Conservation (phyloP, 35 echinoderm and acorn worm species). For the Eucidaris tribuloides region DNA sequence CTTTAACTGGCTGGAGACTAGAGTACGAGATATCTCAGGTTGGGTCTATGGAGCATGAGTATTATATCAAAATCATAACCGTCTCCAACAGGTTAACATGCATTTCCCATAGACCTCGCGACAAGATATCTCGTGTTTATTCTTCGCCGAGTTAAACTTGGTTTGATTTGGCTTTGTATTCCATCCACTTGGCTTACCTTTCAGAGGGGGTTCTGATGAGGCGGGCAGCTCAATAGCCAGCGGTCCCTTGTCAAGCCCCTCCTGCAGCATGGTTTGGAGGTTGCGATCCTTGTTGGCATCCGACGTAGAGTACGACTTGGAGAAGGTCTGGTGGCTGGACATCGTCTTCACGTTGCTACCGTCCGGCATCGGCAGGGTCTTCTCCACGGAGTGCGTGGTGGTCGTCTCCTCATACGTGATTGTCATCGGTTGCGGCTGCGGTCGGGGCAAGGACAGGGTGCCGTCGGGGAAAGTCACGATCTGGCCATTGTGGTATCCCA, state of each 20-base stretch:
- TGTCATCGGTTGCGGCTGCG: conserved; percentile 52
- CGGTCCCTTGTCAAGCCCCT: conserved; percentile 77
- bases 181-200: conserved; percentile 42
- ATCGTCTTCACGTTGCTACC: conserved; percentile 80
- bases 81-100: no score
- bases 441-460: not conserved
- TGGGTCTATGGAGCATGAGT: no score
- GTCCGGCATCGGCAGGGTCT: conserved; percentile 74
- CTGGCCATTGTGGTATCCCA: conserved; percentile 37
- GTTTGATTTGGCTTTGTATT: no score
- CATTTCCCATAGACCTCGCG: no score
- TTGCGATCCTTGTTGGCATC: conserved; percentile 79
- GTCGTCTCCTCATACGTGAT: conserved; percentile 94
- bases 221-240: conserved; percentile 88
- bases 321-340: conserved; percentile 78
- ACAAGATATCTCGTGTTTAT: no score
- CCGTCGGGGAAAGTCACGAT: conserved; percentile 66
- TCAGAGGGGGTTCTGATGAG: conserved; percentile 30
- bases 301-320: conserved; percentile 87
- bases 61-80: no score
- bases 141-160: no score
- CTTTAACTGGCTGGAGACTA: no score
- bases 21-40: no score
- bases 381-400: conserved; percentile 77
- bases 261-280: conserved; percentile 73